Percentiles rank a stretch among this genome's conserved stretches.
phyloP scores from a whole-genome alignment of 2,113 vertebrate genomes.

The mouse (Mus musculus) region DNA sequence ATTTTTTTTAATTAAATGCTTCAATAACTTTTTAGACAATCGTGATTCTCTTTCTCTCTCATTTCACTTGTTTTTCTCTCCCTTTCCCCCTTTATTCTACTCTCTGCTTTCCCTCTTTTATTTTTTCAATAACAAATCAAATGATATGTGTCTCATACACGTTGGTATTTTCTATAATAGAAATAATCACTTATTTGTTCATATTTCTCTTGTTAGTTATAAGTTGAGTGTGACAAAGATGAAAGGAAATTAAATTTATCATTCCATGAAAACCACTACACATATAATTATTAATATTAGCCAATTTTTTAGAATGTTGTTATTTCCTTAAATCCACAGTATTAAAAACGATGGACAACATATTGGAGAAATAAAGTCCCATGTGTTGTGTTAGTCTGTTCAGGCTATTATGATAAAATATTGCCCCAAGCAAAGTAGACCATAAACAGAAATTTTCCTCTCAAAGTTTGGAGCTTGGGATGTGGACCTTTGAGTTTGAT shows the following conservation, averaged over 20 bases:
- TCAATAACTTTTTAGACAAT: neutral
- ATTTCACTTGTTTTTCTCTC: neutral
- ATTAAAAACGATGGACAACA: neutral
- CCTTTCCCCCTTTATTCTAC: neutral
- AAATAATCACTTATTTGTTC: neutral
- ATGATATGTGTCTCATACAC: too few relatives aligned
- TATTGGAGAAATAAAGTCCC: neutral
- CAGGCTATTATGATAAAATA: neutral
- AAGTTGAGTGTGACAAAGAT: neutral
- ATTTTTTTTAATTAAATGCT: neutral
- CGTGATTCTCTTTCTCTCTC: neutral
- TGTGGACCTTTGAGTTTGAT: neutral
- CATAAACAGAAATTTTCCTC: neutral
- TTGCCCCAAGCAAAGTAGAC: too few relatives aligned
- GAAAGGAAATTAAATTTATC: neutral
- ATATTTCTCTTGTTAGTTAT: neutral
- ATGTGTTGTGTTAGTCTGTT: neutral
- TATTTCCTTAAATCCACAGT: neutral
- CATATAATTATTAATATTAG: neutral
- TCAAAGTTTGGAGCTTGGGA: neutral
- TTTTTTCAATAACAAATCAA: neutral
- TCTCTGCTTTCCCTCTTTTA: neutral
- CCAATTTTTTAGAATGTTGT: slow-evolving; percentile 11
- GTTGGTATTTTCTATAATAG: neutral
- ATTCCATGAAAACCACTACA: neutral